Conservation (phyloP, 2,797 vertebrate genomes). For the Vultur gryphus region DNA sequence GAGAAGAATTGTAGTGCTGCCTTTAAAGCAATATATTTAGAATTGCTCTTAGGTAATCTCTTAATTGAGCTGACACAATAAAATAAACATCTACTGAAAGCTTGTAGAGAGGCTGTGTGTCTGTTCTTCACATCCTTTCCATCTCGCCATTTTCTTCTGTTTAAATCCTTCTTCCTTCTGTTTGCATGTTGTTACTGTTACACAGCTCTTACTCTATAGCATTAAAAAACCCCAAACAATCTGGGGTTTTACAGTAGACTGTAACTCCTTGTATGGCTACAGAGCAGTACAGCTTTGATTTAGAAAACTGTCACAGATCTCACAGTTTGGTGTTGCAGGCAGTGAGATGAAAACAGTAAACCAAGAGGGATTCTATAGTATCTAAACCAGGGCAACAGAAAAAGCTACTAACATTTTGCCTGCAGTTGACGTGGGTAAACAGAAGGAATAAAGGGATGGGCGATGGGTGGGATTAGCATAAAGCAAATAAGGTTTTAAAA, state of each 20-base stretch:
- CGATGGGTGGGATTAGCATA: background rate
- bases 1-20: background rate
- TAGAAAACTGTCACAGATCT: background rate
- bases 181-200: background rate
- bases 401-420: background rate
- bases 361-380: background rate
- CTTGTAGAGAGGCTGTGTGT: background rate
- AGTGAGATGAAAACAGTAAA: background rate
- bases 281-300: background rate
- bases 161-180: background rate
- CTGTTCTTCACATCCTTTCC: background rate
- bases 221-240: background rate
- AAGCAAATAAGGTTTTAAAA: background rate
- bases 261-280: background rate
- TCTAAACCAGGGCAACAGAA: background rate
- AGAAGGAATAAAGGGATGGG: background rate
- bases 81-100: background rate
- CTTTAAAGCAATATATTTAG: background rate
- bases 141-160: background rate
- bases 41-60: background rate
- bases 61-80: background rate
- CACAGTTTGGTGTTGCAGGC: background rate
- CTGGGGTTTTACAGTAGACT: background rate
- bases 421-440: background rate
- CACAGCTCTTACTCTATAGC: background rate